phyloP scores from a whole-genome alignment of 2,113 vertebrate genomes.

The Vulpes lagopus region DNA sequence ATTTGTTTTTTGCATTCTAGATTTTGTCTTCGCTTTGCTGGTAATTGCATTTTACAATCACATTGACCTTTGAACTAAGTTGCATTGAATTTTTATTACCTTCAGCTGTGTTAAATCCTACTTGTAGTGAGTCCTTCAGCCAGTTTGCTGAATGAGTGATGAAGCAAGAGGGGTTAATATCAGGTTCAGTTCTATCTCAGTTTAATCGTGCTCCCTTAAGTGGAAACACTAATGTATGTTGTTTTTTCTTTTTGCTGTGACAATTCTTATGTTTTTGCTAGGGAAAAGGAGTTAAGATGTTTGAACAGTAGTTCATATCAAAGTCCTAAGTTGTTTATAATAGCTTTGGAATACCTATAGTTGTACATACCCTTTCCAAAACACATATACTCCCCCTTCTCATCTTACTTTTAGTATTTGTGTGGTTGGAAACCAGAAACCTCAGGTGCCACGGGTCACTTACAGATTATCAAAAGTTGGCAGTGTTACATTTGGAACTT shows the following conservation, averaged over 20 bases:
- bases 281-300: neutral
- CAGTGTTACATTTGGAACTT: neutral
- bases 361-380: neutral
- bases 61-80: neutral
- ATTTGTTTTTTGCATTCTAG: neutral
- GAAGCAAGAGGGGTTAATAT: neutral
- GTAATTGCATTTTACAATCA: neutral
- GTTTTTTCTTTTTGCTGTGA: neutral
- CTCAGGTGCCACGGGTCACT: neutral
- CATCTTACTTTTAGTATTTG: neutral
- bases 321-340: neutral
- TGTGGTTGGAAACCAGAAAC: neutral
- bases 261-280: neutral
- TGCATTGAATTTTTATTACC: neutral
- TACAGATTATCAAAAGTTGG: neutral
- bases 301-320: neutral
- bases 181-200: neutral
- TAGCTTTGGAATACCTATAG: neutral
- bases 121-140: neutral
- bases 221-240: neutral
- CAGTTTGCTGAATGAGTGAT: neutral
- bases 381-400: neutral
- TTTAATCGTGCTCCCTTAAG: neutral
- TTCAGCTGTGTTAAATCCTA: neutral
- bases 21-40: conserved; percentile 25